Percentiles rank a stretch among this genome's conserved stretches.
Conservation (phyloP, 2,797 vertebrate genomes). For the Enteromius treurensis region DNA sequence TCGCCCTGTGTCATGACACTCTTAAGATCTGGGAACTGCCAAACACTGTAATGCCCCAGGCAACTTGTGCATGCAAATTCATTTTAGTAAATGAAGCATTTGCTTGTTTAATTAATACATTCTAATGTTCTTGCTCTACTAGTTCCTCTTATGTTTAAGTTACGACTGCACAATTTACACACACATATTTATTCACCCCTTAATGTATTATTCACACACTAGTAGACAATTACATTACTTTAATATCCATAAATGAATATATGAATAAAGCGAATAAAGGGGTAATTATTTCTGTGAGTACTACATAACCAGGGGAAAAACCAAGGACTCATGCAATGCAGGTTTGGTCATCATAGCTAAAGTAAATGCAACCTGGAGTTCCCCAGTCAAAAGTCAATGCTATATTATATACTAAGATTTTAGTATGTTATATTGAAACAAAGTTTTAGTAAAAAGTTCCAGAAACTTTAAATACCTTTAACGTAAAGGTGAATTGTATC, state of each 20-base stretch:
- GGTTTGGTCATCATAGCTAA: neutral
- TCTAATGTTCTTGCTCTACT: neutral
- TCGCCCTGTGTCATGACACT: slow-evolving; percentile 1
- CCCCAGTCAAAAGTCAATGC: neutral
- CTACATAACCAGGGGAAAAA: neutral
- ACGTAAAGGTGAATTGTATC: neutral
- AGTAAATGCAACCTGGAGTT: neutral
- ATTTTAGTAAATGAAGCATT: neutral
- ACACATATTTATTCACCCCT: slow-evolving; percentile 37
- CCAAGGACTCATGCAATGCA: neutral
- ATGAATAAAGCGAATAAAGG: slow-evolving; percentile 26
- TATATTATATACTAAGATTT: neutral
- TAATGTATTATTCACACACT: slow-evolving; percentile 31
- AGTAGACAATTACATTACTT: slow-evolving; percentile 54
- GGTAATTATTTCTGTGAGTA: slow-evolving; percentile 45
- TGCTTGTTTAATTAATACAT: neutral
- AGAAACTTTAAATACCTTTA: slow-evolving; percentile 2
- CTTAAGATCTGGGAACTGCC: slow-evolving; percentile 1
- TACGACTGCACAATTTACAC: slow-evolving; percentile 30
- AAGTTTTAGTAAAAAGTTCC: neutral
- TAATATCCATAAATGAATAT: slow-evolving; percentile 39
- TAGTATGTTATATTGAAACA: slow-evolving; percentile 4
- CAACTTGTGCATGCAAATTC: neutral
- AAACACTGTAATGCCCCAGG: neutral
- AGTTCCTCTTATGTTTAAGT: neutral